Percentiles rank a stretch among this genome's conserved stretches.
These are phyloP conservation scores for Hydrocynus forskahlii DNA, from an alignment of 2,797 vertebrate genomes.

Conservation along the genomic window DNA sequence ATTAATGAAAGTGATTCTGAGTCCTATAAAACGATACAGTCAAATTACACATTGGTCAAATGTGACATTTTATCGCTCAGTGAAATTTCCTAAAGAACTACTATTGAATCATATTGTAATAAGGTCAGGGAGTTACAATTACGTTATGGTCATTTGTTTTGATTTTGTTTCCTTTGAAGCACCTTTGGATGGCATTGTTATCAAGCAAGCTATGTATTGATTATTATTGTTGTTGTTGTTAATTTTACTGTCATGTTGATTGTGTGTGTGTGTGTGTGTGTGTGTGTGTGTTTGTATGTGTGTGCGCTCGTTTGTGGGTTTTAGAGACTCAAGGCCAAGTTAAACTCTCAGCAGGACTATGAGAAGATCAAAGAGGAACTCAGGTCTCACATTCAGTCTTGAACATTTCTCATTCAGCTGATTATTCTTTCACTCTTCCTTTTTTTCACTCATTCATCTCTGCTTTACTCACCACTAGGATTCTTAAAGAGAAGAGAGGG, in stretches of 20 bases:
- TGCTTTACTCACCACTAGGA: constrained; percentile 3
- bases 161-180: too few relatives aligned
- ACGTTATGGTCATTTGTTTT: too few relatives aligned
- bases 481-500: constrained; percentile 56
- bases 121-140: too few relatives aligned
- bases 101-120: too few relatives aligned
- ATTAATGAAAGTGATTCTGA: too few relatives aligned
- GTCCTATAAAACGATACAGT: too few relatives aligned
- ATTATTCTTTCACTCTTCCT: neutral
- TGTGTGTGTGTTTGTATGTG: neutral
- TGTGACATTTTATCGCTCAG: too few relatives aligned
- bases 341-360: constrained; percentile 91
- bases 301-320: neutral
- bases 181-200: too few relatives aligned
- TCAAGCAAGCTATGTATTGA: too few relatives aligned
- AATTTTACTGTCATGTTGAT: neutral
- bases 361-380: constrained; percentile 97
- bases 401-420: neutral
- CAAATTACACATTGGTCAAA: too few relatives aligned
- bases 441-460: neutral
- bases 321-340: constrained; percentile 93
- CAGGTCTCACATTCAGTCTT: constrained; percentile 77
- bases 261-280: neutral
- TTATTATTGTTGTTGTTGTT: too few relatives aligned
- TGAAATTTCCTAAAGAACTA: too few relatives aligned